Evolutionary conservation across 2,797 vertebrate species (phyloP), one percentile per base, ranked within the genome.

Genomic region (Rhinoraja longicauda): DNA sequence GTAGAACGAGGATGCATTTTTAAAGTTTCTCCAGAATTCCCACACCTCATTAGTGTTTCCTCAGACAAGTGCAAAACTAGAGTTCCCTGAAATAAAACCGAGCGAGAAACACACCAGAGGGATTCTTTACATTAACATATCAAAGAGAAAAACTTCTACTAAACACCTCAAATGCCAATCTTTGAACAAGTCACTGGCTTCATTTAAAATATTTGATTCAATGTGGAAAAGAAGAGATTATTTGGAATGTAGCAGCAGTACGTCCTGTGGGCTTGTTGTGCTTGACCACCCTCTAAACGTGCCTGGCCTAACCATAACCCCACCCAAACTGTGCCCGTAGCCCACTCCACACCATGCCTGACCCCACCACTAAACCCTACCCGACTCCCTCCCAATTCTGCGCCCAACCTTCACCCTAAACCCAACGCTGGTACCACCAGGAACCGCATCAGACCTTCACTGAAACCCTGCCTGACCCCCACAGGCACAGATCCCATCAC

Each of bases 31-130:
- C 26, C 1, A 13, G 70, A n/a, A 73, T 92, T 92, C 24, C 70
- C 26, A 57, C 39, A 36, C 10, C 24, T 19, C 39, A 91, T 73
- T 19, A 57, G 39, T 92, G 90, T 92, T 92, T 53, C 39, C 45
- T 92, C 72, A 72, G 26, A n/a, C 45, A 73, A 91, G 84, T 67
- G 39, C 39, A 29, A 92, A 92, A 92, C 4, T 4, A 53, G 26
- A 57, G 45, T 57, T 92, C 67, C 39, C 90, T 15, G 39, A 92
- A 92, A 75, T 17, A 73, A 92, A 92, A 92, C 39, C 26, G 29
- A 4, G 75, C 7, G 70, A 57, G 67, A 6, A 90, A 72, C 29
- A 86, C 62, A 24, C 67, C 45, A 29, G 75, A 32, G n/a, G 32
- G 9, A 59, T 4, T 39, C 45, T 7, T 73, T 53, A 6, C 45